phyloP scores from a whole-genome alignment of 2,888 invertebrate genomes.

The Agriopis aurantiaria region DNA sequence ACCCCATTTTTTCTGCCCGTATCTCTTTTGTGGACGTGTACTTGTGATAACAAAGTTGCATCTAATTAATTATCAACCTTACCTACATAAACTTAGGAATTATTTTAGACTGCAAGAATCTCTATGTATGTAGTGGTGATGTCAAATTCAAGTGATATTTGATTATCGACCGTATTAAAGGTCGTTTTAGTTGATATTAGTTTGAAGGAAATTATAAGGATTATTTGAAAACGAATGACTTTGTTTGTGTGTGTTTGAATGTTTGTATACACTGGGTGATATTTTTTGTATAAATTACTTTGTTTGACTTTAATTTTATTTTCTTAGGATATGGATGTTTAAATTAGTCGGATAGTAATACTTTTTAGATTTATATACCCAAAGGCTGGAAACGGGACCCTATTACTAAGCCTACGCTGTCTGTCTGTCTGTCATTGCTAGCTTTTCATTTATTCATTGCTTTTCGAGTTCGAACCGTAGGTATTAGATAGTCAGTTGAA shows the following conservation, averaged over 20 bases:
- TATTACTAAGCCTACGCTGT: no score
- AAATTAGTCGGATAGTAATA: no score
- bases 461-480: no score
- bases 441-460: no score
- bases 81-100: not conserved
- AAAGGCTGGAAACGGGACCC: no score
- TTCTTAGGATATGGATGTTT: not conserved
- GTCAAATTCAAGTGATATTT: not conserved
- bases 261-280: slow-evolving; percentile 38
- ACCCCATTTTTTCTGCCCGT: slow-evolving; percentile 39
- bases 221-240: slow-evolving; percentile 47
- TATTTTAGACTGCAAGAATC: not conserved
- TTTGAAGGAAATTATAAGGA: slow-evolving; percentile 23
- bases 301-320: not conserved
- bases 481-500: no score
- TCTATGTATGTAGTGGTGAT: not conserved
- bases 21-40: slow-evolving; percentile 41
- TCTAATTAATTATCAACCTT: slow-evolving; percentile 17
- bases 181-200: not conserved
- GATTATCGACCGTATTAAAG: not conserved
- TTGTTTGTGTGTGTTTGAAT: slow-evolving; percentile 39
- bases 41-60: slow-evolving; percentile 35
- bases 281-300: slow-evolving; percentile 18
- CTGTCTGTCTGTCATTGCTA: no score
- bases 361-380: no score